Evolutionary conservation across 2,797 vertebrate species (phyloP), one percentile per base, ranked within the genome.

Genomic region (Oryzias dopingdopingensis): DNA sequence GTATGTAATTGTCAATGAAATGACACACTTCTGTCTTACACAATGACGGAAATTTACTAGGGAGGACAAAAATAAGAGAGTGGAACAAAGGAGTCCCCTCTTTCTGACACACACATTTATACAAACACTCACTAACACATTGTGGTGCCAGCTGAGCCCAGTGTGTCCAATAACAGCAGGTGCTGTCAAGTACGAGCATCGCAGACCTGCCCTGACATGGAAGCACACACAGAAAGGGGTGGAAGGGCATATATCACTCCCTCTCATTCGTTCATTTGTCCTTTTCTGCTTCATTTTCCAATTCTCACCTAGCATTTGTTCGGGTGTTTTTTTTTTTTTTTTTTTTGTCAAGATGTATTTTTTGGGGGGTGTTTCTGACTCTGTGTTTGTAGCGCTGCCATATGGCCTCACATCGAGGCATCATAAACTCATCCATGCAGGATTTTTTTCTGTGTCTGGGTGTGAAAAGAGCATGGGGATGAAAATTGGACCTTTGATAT

Each of bases 161-260:
- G 55, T 80, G 77, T 79, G 81, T 81, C 76, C 84, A 80, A 65
- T 70, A 81, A 88, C 86, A 89, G 86, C 83, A 87, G 83, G 86
- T 83, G 80, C 86, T 84, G 85, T 88, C 87, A 84, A 87, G 77
- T 80, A 83, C 82, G 79, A 76, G 74, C 78, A 69, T 72, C 73
- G 74, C 69, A 76, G 71, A 83, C 68, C 72, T 76, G 65, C 72
- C 72, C 65, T 82, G 77, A 85, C 82, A 77, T 72, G 56, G 56
- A 54, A 20, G 64, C 70, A 72, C 63, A 68, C 65, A 45, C 47
- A 24, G 32, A 22, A 60, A 67, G 6, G 59, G 50, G 41, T 46
- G 54, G 50, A 37, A 47, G 44, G 71, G 65, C 76, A 75, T 60
- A 54, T 69, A 60, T 54, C 54, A 43, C 55, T 54, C 24, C 5